Percentiles rank a stretch among this genome's conserved stretches.
These are phyloP conservation scores for Dynastes grantii DNA, from an alignment of 2,888 invertebrate genomes.

Conservation along the genomic window DNA sequence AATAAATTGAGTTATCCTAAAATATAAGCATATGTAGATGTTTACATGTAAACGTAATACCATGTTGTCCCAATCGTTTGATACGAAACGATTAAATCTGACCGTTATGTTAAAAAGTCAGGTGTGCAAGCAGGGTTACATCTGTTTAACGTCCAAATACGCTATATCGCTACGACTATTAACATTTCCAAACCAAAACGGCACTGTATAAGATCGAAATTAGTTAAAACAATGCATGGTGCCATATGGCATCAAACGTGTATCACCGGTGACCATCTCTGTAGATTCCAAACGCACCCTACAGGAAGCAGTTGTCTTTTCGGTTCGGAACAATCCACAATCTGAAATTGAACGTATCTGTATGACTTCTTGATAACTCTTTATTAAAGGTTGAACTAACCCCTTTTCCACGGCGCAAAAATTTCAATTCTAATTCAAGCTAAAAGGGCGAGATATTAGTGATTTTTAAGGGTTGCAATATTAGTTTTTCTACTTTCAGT, in stretches of 20 bases:
- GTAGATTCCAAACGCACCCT: conserved; percentile 16
- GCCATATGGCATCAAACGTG: conserved; percentile 41
- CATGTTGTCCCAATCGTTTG: not conserved
- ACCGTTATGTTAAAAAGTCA: conserved; percentile 52
- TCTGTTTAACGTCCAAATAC: conserved; percentile 31
- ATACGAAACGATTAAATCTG: conserved; percentile 50
- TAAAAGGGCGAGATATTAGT: conserved; percentile 54
- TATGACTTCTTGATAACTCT: not conserved
- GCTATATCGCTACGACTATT: not conserved
- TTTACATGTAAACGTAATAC: not conserved
- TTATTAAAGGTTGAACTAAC: conserved; percentile 23
- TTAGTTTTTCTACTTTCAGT: conserved; percentile 51
- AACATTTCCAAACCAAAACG: no score
- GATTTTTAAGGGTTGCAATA: conserved; percentile 49
- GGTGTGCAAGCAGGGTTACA: conserved; percentile 35
- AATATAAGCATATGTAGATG: no score
- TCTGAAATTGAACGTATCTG: not conserved
- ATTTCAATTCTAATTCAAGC: not conserved
- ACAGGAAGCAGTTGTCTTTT: conserved; percentile 54
- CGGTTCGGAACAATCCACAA: conserved; percentile 48
- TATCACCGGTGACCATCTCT: conserved; percentile 25
- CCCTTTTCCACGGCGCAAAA: no score
- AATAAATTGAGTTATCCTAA: no score
- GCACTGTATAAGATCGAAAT: conserved; percentile 13
- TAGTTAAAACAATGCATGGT: conserved; percentile 46